Conservation (phyloP, 2,888 invertebrate species). For the Dryobota labecula region DNA sequence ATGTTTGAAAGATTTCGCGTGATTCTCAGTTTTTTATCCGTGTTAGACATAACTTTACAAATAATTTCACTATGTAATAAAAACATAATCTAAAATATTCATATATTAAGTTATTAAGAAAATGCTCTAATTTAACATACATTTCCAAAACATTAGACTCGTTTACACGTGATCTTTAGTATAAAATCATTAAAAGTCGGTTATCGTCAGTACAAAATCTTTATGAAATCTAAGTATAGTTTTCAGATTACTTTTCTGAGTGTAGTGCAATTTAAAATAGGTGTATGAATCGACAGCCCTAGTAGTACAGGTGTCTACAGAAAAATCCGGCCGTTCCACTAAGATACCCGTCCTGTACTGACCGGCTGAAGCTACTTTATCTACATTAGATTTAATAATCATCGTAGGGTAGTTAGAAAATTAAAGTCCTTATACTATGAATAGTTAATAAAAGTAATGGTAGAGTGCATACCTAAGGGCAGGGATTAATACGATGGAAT, state of each 20-base stretch:
- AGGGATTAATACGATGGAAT: conserved; percentile 36
- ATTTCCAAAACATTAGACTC: no score
- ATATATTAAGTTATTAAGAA: no score
- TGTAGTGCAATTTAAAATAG: not conserved
- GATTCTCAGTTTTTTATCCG: no score
- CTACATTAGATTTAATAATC: conserved; percentile 65
- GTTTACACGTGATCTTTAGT: no score
- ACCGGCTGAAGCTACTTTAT: conserved; percentile 49
- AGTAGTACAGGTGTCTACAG: conserved; percentile 63
- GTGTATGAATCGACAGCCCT: conserved; percentile 59
- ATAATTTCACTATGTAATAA: no score
- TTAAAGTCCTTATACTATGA: conserved; percentile 55
- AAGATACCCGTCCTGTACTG: conserved; percentile 62
- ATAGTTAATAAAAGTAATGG: conserved; percentile 60
- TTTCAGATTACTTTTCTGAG: not conserved
- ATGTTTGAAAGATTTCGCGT: no score
- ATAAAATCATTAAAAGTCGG: no score
- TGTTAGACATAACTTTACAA: no score
- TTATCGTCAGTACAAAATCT: not conserved
- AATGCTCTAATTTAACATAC: no score
- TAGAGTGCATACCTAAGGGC: conserved; percentile 32
- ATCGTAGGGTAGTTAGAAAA: conserved; percentile 43
- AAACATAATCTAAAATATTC: no score
- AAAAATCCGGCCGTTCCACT: conserved; percentile 72
- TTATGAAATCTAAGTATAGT: not conserved